These are phyloP conservation scores for Stylophora pistillata DNA, from an alignment of 64 coral and sea anemone species.

Conservation along the genomic window DNA sequence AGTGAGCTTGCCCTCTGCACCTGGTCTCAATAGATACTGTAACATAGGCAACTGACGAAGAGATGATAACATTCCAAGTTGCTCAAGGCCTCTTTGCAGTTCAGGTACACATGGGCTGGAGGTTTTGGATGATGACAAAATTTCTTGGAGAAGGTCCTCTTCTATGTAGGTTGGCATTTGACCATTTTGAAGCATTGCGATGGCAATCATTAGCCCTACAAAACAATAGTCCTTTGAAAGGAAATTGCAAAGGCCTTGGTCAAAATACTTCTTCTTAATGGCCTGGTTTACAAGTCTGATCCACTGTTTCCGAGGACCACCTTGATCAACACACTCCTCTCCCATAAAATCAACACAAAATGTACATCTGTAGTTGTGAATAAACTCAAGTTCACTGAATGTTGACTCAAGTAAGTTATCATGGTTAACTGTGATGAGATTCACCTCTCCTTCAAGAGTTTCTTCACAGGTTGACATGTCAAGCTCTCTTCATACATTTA, in stretches of 20 bases:
- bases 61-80: conserved; percentile 48
- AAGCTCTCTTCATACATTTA: conserved; percentile 36
- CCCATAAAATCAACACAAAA: conserved; percentile 67
- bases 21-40: conserved; percentile 45
- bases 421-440: conserved; percentile 65
- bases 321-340: conserved; percentile 21
- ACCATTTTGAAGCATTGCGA: neutral
- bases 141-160: too few species aligned
- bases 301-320: too few species aligned
- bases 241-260: too few species aligned
- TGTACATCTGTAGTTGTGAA: conserved; percentile 46
- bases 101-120: conserved; percentile 47
- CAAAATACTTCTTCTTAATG: too few species aligned
- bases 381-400: conserved; percentile 57
- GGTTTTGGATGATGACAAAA: conserved; percentile 7
- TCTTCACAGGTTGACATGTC: conserved; percentile 36
- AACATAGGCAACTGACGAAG: conserved; percentile 40
- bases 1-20: neutral
- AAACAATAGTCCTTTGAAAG: neutral
- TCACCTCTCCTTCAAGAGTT: conserved; percentile 56
- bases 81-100: conserved; percentile 41
- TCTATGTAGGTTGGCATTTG: conserved; percentile 1
- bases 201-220: conserved; percentile 11
- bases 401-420: too few species aligned
- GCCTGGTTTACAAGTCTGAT: too few species aligned